These are phyloP conservation scores for Osmoderma eremita DNA, from an alignment of 2,888 invertebrate genomes.

Conservation along the genomic window DNA sequence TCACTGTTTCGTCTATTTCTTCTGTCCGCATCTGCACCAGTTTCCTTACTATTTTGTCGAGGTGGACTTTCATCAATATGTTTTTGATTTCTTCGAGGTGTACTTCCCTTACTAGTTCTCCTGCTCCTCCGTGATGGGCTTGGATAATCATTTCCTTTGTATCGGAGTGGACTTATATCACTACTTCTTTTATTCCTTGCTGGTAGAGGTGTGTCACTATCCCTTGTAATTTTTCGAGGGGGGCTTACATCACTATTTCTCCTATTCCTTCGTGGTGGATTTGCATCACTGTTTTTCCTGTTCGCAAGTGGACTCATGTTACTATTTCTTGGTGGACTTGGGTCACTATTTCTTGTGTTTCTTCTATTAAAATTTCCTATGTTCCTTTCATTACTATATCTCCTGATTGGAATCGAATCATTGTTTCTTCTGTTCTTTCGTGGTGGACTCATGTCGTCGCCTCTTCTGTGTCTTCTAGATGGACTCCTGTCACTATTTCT, in stretches of 20 bases:
- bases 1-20: constrained; percentile 21
- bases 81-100: constrained; percentile 7
- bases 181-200: constrained; percentile 52
- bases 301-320: too few relatives aligned
- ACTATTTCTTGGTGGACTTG: not conserved
- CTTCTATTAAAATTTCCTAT: not conserved
- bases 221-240: constrained; percentile 29
- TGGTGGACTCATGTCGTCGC: constrained; percentile 47
- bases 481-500: constrained; percentile 46
- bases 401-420: constrained; percentile 27
- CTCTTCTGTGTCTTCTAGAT: constrained; percentile 43
- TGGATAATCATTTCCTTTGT: not conserved
- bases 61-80: constrained; percentile 35
- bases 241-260: constrained; percentile 34
- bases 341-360: not conserved
- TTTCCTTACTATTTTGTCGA: constrained; percentile 15
- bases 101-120: not conserved
- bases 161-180: constrained; percentile 54
- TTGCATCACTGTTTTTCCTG: not conserved
- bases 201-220: constrained; percentile 53
- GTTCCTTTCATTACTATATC: too few relatives aligned
- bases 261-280: constrained; percentile 6
- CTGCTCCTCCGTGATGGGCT: constrained; percentile 5
- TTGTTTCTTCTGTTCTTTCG: constrained; percentile 41
- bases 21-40: not conserved